phyloP scores from a whole-genome alignment of 2,113 vertebrate genomes.

The Gulo gulo region DNA sequence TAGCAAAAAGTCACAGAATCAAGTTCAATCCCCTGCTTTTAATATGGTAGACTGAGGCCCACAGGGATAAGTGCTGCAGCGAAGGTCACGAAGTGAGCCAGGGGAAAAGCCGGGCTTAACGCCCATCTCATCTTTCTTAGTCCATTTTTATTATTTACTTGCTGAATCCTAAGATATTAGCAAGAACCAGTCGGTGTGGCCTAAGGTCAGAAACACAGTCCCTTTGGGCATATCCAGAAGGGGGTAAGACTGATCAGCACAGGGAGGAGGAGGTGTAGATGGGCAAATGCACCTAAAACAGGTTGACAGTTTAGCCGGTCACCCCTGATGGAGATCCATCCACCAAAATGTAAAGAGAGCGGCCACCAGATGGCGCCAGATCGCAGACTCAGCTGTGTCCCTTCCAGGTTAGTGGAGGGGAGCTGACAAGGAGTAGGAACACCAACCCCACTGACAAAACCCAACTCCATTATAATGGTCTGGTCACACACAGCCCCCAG shows the following conservation, averaged over 20 bases:
- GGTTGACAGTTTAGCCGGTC: accelerated
- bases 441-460: neutral
- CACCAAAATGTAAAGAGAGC: neutral
- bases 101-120: neutral
- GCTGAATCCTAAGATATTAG: neutral
- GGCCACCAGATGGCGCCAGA: slow-evolving; percentile 60
- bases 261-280: neutral
- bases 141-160: neutral
- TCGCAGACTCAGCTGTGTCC: neutral
- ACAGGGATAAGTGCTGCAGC: neutral
- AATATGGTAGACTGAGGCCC: neutral
- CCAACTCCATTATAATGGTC: neutral
- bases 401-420: neutral
- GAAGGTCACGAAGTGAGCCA: neutral
- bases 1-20: neutral
- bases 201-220: neutral
- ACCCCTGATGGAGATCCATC: neutral
- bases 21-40: neutral
- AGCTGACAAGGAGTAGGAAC: neutral
- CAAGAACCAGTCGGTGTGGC: neutral
- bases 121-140: neutral
- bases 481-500: neutral
- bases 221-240: neutral
- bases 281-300: neutral
- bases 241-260: neutral